These are phyloP conservation scores for Scaptomyza caliginosa DNA, from an alignment of 2,888 invertebrate species.

Conservation along the genomic window DNA sequence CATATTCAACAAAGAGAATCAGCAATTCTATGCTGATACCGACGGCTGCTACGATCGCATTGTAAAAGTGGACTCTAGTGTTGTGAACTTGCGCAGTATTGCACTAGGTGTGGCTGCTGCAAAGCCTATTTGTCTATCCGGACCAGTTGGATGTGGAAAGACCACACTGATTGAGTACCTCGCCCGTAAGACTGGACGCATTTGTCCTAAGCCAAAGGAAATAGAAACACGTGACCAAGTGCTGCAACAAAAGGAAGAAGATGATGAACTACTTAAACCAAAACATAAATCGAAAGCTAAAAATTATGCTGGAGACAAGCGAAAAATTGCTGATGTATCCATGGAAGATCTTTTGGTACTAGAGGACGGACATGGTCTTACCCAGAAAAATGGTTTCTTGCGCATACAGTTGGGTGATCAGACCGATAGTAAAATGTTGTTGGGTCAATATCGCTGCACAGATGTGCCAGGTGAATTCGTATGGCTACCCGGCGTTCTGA, in stretches of 20 bases:
- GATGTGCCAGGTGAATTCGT: constrained; percentile 98
- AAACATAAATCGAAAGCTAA: constrained; percentile 44
- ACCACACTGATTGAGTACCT: constrained; percentile 94
- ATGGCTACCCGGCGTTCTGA: constrained; percentile 97
- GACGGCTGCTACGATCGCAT: constrained; percentile 84
- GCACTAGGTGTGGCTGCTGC: constrained; percentile 92
- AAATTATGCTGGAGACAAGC: constrained; percentile 47
- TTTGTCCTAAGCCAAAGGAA: constrained; percentile 77
- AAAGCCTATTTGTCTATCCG: constrained; percentile 89
- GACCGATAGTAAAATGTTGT: constrained; percentile 96
- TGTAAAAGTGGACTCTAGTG: constrained; percentile 90
- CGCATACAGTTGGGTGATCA: constrained; percentile 98
- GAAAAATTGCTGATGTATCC: constrained; percentile 49
- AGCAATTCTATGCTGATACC: constrained; percentile 77
- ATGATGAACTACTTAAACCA: constrained; percentile 50
- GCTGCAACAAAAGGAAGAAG: constrained; percentile 25
- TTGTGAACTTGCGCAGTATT: constrained; percentile 89
- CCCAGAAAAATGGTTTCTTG: constrained; percentile 85
- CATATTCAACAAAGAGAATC: constrained; percentile 85
- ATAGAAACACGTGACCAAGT: constrained; percentile 41
- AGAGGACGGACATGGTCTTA: constrained; percentile 34
- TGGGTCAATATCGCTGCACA: constrained; percentile 93
- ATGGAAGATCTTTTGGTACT: constrained; percentile 51
- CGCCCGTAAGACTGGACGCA: constrained; percentile 90
- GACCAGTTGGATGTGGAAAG: constrained; percentile 97